phyloP scores from a whole-genome alignment of 2,797 vertebrate genomes.

The Poecile montanus region DNA sequence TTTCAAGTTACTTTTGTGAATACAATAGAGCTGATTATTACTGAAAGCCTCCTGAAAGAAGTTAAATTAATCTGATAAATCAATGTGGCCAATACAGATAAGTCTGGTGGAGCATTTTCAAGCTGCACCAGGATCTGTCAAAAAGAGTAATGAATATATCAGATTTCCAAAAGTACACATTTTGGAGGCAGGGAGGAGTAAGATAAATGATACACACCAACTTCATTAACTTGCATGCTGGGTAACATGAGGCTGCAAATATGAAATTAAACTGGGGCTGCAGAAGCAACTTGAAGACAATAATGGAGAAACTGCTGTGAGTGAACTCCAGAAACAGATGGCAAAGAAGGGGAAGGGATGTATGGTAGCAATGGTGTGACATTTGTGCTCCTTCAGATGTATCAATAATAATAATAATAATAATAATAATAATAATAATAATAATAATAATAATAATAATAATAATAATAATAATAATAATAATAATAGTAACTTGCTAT shows the following conservation, averaged over 20 bases:
- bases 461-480: no score
- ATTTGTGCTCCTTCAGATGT: neutral
- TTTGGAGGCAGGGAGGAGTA: neutral
- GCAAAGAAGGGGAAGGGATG: neutral
- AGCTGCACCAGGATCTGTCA: conserved; percentile 14
- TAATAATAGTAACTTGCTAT: neutral
- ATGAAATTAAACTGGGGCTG: neutral
- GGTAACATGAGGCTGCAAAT: conserved; percentile 16
- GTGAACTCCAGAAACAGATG: neutral
- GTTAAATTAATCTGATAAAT: conserved; percentile 56
- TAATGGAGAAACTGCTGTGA: neutral
- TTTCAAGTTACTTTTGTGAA: conserved; percentile 37
- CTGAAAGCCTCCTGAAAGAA: conserved; percentile 47
- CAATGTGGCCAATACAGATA: neutral
- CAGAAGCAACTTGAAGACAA: neutral
- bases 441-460: neutral
- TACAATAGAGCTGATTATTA: conserved; percentile 46
- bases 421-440: neutral
- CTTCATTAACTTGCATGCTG: neutral
- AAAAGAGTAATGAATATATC: conserved; percentile 10
- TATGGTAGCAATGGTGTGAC: neutral
- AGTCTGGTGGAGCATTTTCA: neutral
- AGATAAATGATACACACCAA: conserved; percentile 15
- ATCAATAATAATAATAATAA: neutral
- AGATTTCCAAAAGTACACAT: neutral